A percentile compares a stretch with the other conserved stretches of the same genome.
phyloP scores from a whole-genome alignment of 2,797 vertebrate genomes.

The Morelia viridis region DNA sequence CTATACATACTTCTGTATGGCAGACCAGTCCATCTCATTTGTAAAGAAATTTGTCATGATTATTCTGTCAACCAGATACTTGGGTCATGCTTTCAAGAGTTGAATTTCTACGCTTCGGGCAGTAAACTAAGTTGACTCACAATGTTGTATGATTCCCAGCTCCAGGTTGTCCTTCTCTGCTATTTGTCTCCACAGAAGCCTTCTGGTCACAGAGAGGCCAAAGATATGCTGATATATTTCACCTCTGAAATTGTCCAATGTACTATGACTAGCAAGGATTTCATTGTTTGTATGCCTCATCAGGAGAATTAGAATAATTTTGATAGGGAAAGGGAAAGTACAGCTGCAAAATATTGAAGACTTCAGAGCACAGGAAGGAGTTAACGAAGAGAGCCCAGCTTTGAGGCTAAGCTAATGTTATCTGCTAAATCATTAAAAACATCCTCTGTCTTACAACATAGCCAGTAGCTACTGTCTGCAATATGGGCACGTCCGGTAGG shows the following conservation, averaged over 20 bases:
- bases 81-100: neutral
- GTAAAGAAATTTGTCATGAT: neutral
- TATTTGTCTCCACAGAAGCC: neutral
- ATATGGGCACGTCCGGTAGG: neutral
- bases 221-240: neutral
- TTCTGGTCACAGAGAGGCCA: neutral
- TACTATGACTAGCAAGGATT: neutral
- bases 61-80: neutral
- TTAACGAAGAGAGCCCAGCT: constrained; percentile 1
- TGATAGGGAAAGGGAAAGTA: constrained; percentile 1
- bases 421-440: constrained; percentile 30
- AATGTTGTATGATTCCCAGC: neutral
- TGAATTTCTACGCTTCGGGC: constrained; percentile 4
- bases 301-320: neutral
- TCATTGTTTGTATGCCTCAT: neutral
- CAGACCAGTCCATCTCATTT: neutral
- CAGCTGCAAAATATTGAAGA: neutral
- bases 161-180: neutral
- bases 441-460: constrained; percentile 5
- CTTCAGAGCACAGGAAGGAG: neutral
- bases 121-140: neutral
- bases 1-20: neutral
- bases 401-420: constrained; percentile 18
- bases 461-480: constrained; percentile 16
- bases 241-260: neutral